phyloP scores from a whole-genome alignment of 2,113 vertebrate genomes.

The Cranoglanis bouderius region DNA sequence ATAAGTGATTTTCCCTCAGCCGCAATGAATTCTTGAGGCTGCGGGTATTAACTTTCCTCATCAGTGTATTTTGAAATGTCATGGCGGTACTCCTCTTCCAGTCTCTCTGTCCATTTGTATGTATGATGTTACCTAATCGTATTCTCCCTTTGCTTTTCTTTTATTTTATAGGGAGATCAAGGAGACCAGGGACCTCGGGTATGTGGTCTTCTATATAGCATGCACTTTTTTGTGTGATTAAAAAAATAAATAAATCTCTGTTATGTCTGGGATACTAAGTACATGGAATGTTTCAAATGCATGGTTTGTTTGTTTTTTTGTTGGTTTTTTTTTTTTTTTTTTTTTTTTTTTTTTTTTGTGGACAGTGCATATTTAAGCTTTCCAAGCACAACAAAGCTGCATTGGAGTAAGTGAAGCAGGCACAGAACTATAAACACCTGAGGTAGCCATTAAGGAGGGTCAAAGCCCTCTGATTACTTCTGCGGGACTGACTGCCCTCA shows the following conservation, averaged over 20 bases:
- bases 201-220: constrained; percentile 71
- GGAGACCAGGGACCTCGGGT: constrained; percentile 99
- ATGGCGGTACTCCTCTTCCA: constrained; percentile 44
- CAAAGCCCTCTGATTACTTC: constrained; percentile 4
- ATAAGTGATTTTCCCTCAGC: constrained; percentile 67
- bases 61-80: constrained; percentile 63
- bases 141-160: constrained; percentile 63
- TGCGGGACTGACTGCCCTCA: constrained; percentile 12
- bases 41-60: constrained; percentile 63
- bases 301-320: no score
- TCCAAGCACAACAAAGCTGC: constrained; percentile 66
- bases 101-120: constrained; percentile 29
- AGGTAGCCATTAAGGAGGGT: constrained; percentile 43
- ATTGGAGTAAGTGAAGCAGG: constrained; percentile 1
- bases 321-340: constrained; percentile 32
- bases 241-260: constrained; percentile 52
- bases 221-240: constrained; percentile 28
- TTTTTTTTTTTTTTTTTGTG: constrained; percentile 49
- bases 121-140: constrained; percentile 52
- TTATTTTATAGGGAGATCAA: constrained; percentile 91
- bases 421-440: constrained; percentile 43
- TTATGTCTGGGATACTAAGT: constrained; percentile 59
- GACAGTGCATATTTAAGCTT: constrained; percentile 61
- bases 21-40: constrained; percentile 65
- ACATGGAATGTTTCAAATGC: constrained; percentile 68